A percentile compares a stretch with the other conserved stretches of the same genome.
phyloP scores from a whole-genome alignment of 2,113 vertebrate genomes.

The Cavia porcellus region DNA sequence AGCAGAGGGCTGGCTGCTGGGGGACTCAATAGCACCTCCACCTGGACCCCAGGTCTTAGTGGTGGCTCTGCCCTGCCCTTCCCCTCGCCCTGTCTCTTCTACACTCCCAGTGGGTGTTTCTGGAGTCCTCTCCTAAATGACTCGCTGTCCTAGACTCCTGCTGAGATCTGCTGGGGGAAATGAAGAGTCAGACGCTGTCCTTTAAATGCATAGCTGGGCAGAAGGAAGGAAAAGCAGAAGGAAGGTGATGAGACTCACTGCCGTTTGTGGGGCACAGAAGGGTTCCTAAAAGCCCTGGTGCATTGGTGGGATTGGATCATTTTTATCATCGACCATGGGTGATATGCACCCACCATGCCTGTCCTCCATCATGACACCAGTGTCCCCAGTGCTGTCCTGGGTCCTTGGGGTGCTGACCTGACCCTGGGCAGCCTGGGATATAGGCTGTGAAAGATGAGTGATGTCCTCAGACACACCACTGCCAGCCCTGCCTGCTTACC shows the following conservation, averaged over 20 bases:
- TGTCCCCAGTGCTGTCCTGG: neutral
- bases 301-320: rapidly evolving
- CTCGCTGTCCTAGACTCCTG: neutral
- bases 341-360: neutral
- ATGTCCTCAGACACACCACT: neutral
- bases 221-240: neutral
- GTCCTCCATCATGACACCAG: neutral
- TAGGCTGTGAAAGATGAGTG: neutral
- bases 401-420: neutral
- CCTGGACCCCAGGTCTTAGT: neutral
- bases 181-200: neutral
- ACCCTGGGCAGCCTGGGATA: no score
- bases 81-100: neutral
- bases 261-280: neutral
- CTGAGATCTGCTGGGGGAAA: neutral
- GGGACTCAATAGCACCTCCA: neutral
- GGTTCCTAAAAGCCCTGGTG: neutral
- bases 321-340: rapidly evolving
- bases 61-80: neutral
- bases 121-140: neutral
- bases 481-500: neutral
- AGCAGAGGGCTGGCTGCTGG: neutral
- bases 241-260: neutral
- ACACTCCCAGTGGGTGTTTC: neutral
- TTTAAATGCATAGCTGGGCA: neutral